Evolutionary conservation across 2,797 vertebrate species (phyloP).

Genomic region (Brotogeris chrysoptera): DNA sequence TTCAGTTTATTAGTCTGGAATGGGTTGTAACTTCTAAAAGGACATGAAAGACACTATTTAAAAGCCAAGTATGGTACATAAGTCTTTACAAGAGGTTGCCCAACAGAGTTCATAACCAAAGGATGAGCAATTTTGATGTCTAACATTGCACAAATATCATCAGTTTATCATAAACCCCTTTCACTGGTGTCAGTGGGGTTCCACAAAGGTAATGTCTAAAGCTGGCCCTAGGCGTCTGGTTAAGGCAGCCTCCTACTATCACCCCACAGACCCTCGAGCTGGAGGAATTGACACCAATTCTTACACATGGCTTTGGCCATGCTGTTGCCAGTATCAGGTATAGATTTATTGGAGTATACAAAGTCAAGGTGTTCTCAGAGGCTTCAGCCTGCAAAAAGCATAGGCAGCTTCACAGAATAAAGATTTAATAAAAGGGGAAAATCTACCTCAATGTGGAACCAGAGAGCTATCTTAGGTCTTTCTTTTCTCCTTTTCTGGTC

Average conservation of each 20-base stretch:
- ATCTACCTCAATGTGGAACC: not conserved
- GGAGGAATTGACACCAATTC: not conserved
- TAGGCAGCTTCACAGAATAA: not conserved
- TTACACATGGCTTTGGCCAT: not conserved
- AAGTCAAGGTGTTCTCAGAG: not conserved
- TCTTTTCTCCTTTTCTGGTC: not conserved
- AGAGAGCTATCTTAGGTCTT: not conserved
- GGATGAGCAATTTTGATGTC: not conserved
- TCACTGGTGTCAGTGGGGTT: not conserved
- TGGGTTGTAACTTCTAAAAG: not conserved
- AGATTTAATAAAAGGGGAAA: not conserved
- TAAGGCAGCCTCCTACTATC: not conserved
- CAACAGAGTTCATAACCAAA: not conserved
- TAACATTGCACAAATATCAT: not conserved
- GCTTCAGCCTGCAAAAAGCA: not conserved
- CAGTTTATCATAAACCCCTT: not conserved
- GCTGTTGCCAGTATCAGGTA: accelerated
- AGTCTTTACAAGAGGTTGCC: not conserved
- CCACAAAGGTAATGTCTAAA: not conserved
- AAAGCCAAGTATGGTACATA: not conserved
- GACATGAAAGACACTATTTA: not conserved
- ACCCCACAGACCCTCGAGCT: not conserved
- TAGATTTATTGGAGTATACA: not conserved
- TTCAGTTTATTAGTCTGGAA: conserved; percentile 11
- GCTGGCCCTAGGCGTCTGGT: not conserved